These are phyloP conservation scores for Rhodophaea formosa DNA, from an alignment of 2,888 invertebrate genomes.

Conservation along the genomic window DNA sequence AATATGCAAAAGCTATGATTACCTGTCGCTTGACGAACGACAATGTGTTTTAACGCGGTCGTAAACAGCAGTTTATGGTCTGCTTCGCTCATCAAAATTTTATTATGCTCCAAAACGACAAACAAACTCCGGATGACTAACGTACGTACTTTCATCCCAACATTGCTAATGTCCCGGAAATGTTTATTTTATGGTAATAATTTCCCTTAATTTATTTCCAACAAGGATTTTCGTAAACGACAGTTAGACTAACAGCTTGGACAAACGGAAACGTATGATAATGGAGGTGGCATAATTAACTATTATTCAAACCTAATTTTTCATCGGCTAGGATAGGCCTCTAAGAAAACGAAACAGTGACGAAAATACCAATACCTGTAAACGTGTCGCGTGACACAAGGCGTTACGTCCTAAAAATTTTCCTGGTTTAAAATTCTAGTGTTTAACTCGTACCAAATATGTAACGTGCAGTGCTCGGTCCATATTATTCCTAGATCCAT, in stretches of 20 bases:
- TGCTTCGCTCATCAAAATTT: conserved; percentile 49
- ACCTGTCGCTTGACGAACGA: conserved; percentile 42
- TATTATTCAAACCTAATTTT: conserved; percentile 1
- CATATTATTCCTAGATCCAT: no score
- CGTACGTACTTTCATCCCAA: conserved; percentile 35
- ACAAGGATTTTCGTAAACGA: conserved; percentile 1
- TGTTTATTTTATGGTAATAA: conserved; percentile 21
- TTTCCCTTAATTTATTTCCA: conserved; percentile 2
- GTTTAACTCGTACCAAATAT: no score
- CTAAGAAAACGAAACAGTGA: no score
- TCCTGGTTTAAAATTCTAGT: no score
- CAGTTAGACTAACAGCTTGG: conserved; percentile 11
- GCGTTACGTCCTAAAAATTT: no score
- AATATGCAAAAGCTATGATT: conserved; percentile 31
- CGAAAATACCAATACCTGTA: no score
- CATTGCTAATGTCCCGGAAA: conserved; percentile 32
- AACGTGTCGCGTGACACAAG: no score
- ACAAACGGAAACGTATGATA: not conserved
- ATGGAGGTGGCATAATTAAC: not conserved
- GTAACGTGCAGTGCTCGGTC: no score
- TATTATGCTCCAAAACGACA: conserved; percentile 48
- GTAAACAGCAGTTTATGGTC: conserved; percentile 47
- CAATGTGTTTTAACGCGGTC: conserved; percentile 49
- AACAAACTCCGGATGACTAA: conserved; percentile 39
- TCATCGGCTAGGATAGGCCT: not conserved